Conservation (phyloP, 2,113 vertebrate genomes). For the Vombatus ursinus region DNA sequence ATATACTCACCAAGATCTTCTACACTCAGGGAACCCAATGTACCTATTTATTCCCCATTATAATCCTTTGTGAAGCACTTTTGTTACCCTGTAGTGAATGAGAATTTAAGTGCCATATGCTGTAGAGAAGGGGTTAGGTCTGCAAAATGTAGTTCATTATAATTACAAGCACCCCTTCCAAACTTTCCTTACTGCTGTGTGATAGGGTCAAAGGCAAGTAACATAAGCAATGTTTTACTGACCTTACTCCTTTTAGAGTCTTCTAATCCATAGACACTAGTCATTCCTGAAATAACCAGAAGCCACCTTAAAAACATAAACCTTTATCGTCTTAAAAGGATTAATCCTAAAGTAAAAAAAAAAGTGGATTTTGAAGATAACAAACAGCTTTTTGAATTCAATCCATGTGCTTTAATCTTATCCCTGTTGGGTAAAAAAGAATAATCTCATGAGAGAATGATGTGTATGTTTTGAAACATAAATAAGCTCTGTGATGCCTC, state of each 20-base stretch:
- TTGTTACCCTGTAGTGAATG: constrained; percentile 49
- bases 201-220: neutral
- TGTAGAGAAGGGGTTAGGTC: constrained; percentile 51
- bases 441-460: neutral
- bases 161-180: neutral
- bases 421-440: neutral
- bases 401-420: neutral
- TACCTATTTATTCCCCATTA: constrained; percentile 52
- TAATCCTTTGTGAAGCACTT: constrained; percentile 26
- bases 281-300: neutral
- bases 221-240: neutral
- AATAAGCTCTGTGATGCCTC: neutral
- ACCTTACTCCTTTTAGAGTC: neutral
- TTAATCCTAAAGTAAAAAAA: neutral
- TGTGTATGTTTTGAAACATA: neutral
- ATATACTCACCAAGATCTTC: neutral
- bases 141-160: constrained; percentile 37
- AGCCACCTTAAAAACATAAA: neutral
- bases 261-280: neutral
- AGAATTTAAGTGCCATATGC: constrained; percentile 62
- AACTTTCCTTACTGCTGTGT: neutral
- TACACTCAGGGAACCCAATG: constrained; percentile 29
- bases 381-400: neutral
- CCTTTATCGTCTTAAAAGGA: neutral
- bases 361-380: neutral